Evolutionary conservation across 2,113 vertebrate species (phyloP).

Genomic region (Eira barbara): DNA sequence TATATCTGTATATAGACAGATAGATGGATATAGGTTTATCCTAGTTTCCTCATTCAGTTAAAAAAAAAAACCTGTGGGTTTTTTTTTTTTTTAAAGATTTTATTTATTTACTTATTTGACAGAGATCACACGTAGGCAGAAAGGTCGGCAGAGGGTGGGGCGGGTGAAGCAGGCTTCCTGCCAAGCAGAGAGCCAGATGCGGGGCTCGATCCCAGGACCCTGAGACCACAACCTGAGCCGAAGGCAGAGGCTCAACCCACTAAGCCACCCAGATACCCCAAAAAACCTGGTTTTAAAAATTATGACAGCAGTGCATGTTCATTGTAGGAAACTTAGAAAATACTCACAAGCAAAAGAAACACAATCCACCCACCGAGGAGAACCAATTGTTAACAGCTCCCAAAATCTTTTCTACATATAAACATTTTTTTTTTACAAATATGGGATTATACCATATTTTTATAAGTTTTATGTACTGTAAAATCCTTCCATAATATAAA

Average conservation of each 20-base stretch:
- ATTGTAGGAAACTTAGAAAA: background rate
- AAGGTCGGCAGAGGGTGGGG: no score
- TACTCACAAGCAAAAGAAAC: slow-evolving; percentile 5
- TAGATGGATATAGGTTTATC: no score
- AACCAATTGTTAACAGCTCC: background rate
- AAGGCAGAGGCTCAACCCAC: no score
- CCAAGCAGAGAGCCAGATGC: no score
- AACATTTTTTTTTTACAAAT: background rate
- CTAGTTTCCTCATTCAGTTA: background rate
- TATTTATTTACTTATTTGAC: no score
- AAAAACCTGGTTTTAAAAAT: background rate
- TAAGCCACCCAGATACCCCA: no score
- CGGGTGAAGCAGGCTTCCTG: no score
- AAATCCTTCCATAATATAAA: background rate
- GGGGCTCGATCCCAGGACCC: no score
- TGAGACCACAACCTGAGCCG: no score
- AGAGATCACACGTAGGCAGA: no score
- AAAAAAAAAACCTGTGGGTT: background rate
- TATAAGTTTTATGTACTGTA: background rate
- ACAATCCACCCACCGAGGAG: background rate
- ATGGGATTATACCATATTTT: background rate
- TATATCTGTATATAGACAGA: no score
- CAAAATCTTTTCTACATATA: background rate
- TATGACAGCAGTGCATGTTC: background rate
- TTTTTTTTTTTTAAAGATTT: no score